Percentiles rank a stretch among this genome's conserved stretches.
phyloP scores from a whole-genome alignment of 2,797 vertebrate species.

The Merluccius polli region DNA sequence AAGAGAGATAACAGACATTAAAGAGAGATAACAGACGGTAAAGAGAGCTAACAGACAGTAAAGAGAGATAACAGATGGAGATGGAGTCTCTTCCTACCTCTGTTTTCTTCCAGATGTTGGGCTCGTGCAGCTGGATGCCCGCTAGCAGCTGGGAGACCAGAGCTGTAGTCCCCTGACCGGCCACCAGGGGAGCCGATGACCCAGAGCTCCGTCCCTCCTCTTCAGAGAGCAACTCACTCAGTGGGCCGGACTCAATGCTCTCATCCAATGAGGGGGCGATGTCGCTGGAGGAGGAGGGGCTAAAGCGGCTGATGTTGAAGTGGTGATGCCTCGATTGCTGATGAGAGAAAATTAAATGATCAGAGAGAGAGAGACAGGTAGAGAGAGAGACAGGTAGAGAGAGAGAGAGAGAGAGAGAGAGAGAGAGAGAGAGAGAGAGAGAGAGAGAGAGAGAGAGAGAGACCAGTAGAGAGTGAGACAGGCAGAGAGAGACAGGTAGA shows the following conservation, averaged over 20 bases:
- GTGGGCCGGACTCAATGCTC: constrained; percentile 88
- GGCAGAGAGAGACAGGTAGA: no score
- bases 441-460: no score
- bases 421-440: no score
- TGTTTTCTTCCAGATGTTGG: constrained; percentile 87
- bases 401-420: no score
- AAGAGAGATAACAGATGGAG: not conserved
- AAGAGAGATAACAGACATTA: not conserved
- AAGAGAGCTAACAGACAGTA: not conserved
- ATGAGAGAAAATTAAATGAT: constrained; percentile 18
- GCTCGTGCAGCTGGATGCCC: constrained; percentile 85
- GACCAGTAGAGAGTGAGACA: no score
- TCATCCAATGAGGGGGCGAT: constrained; percentile 83
- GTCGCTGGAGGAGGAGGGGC: constrained; percentile 88
- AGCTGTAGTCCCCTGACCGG: constrained; percentile 26
- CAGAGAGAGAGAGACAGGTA: no score
- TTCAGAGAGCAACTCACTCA: constrained; percentile 87
- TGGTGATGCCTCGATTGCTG: constrained; percentile 61
- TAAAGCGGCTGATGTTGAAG: constrained; percentile 64
- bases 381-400: no score
- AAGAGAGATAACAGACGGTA: not conserved
- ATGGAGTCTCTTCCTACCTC: constrained; percentile 76
- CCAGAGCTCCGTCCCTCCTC: constrained; percentile 57
- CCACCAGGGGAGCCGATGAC: constrained; percentile 26
- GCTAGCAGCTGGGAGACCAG: constrained; percentile 85